Base-by-base conservation (phyloP, 2,113 vertebrate species). In the Forbesichthys agassizii region DNA sequence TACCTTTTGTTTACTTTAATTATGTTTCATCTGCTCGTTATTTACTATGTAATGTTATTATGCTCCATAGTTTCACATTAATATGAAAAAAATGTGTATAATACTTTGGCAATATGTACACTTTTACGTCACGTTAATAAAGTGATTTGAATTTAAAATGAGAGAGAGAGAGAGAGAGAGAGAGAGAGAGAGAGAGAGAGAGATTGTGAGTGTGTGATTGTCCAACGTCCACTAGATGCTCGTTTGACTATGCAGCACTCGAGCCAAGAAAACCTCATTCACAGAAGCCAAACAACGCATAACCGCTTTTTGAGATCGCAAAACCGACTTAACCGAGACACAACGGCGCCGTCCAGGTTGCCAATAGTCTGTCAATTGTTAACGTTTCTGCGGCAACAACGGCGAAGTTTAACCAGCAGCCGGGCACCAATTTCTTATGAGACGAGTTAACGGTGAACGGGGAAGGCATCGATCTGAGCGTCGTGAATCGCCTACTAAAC, bases 211-310 rank as follows among this genome's bases (percentile, higher is more conserved):
- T 27, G 27, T 27, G 27, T 27, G 27, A 27, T 27, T 27, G 27
- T 42, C 36, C 5, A 49, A 27, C 33, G 57, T 61, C 51, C 68
- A 67, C 71, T 68, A 14, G 13, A 10, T 48, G 74, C 68, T 75
- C 78, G 75, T 80, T 85, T 74, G 75, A 52, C 77, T 85, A 83
- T 89, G 90, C 89, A 89, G 82, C 84, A 87, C 79, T 86, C 60
- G 68, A 70, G 68, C 79, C 11, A 14, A 52, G 49, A 52, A 14
- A 11, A 11, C 4, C 36, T 74, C 63, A 67, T 73, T 51, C 74
- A 64, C 69, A 42, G 36, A 42, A 42, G 36, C 36, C 1, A 42
- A 42, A 42, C 36, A 42, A 42, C 36, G 36, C 36, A 42, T 42
- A 4, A 42, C 36, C 36, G 4, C 36, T 42, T 42, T 4, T 7